Evolutionary conservation across 2,113 vertebrate genomes (phyloP), one percentile per base, ranked within the genome.

Genomic region (Phyllostomus discolor): DNA sequence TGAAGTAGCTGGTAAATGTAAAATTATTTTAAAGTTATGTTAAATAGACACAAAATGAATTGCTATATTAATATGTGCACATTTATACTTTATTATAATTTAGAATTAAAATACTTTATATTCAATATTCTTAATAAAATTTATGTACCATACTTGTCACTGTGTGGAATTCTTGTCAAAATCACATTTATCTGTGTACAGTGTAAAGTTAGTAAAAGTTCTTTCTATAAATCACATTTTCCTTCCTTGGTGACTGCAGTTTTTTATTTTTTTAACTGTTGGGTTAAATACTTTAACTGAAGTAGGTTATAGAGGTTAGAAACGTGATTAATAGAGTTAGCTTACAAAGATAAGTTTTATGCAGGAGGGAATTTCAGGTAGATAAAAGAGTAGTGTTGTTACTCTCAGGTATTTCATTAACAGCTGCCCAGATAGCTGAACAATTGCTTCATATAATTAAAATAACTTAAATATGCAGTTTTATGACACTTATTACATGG

Each of bases 301-400:
- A 94, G 50, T 52, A 73, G 54, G 14, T 69, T 75, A 31, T 79
- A 64, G 72, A 96, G 79, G 17, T 31, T 88, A 92, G 59, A 93
- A 84, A 88, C 52, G 50, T 86, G 54, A 91, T 78, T 64, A 82
- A 88, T 33, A 76, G 24, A 69, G 9, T 91, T 96, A 94, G 79
- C 48, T 94, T 90, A 94, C 46, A 64, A 91, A 69, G 52, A 43
- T 76, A 66, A 62, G 90, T 80, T 95, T 96, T 89, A 91, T 66
- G 43, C 52, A 91, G 72, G 62, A 81, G 92, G 73, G 9, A 88
- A 90, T 95, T 70, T 67, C 94, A 97, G 93, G 95, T 95, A 97
- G 94, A 93, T 91, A 82, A 88, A 95, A 92, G 52, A 88, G 89
- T 97, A 98, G 97, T 97, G 97, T 97, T 95, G 41, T 95, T 83